Evolutionary conservation across 2,113 vertebrate genomes (phyloP).

Genomic region (Leuciscus idus): DNA sequence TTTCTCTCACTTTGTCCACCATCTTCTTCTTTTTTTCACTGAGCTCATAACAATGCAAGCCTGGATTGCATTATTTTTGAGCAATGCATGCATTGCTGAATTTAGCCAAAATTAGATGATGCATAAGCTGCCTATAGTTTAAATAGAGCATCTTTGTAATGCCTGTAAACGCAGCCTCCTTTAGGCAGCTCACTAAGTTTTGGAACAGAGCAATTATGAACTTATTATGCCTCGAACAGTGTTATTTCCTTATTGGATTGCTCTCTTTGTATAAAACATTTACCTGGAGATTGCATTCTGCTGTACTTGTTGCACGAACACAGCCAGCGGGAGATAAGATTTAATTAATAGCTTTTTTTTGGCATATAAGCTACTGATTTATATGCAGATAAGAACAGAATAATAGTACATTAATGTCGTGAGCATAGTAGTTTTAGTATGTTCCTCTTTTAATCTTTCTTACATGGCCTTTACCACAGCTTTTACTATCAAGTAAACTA

Average conservation of each 20-base stretch:
- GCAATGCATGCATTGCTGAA: no score
- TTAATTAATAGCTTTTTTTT: neutral
- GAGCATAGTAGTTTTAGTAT: neutral
- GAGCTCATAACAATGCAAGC: neutral
- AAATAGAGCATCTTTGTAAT: neutral
- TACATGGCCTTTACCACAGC: neutral
- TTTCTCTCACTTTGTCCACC: neutral
- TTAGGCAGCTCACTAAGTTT: neutral
- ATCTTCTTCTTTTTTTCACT: neutral
- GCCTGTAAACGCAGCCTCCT: neutral
- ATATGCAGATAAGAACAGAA: neutral
- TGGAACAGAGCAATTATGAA: neutral
- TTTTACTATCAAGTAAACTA: conserved; percentile 3
- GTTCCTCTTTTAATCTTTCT: conserved; percentile 10
- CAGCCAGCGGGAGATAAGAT: neutral
- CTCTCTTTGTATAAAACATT: conserved; percentile 3
- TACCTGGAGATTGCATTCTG: neutral
- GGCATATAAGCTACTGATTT: neutral
- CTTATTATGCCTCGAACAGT: neutral
- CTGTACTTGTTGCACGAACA: neutral
- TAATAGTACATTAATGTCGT: neutral
- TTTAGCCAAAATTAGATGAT: neutral
- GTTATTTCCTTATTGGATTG: neutral
- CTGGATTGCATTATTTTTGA: no score
- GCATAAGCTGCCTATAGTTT: neutral